Conservation (phyloP, 2,797 vertebrate genomes). For the Etheostoma nigrum region DNA sequence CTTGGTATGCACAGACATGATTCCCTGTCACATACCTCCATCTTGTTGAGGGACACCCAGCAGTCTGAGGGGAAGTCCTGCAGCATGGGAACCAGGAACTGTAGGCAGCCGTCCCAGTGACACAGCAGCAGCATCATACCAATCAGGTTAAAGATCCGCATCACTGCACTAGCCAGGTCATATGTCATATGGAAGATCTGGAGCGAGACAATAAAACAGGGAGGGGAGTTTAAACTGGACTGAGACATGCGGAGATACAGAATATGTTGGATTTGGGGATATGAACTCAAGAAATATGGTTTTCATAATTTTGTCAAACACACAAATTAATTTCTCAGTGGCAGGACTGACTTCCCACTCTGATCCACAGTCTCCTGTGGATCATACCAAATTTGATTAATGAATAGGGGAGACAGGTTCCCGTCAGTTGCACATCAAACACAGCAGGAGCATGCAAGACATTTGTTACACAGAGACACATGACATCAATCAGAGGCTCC, state of each 20-base stretch:
- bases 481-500: conserved; percentile 71
- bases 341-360: conserved; percentile 29
- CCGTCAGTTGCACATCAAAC: conserved; percentile 65
- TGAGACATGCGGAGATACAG: not conserved
- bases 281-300: not conserved
- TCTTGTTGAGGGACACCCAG: conserved; percentile 97
- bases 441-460: conserved; percentile 65
- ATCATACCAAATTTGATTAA: conserved; percentile 73
- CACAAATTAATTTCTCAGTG: conserved; percentile 15
- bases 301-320: conserved; percentile 6
- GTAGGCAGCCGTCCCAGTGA: conserved; percentile 96
- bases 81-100: conserved; percentile 97
- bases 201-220: conserved; percentile 17
- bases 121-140: conserved; percentile 97
- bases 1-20: conserved; percentile 9
- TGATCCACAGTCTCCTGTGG: conserved; percentile 35
- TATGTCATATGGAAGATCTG: conserved; percentile 99
- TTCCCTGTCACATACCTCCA: conserved; percentile 88
- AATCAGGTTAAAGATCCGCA: conserved; percentile 96
- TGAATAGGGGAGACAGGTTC: conserved; percentile 56
- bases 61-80: conserved; percentile 95
- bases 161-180: conserved; percentile 94
- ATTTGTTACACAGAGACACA: conserved; percentile 66
- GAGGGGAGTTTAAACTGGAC: conserved; percentile 23
- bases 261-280: not conserved